phyloP scores from a whole-genome alignment of 2,113 vertebrate genomes.

The Lagopus muta region DNA sequence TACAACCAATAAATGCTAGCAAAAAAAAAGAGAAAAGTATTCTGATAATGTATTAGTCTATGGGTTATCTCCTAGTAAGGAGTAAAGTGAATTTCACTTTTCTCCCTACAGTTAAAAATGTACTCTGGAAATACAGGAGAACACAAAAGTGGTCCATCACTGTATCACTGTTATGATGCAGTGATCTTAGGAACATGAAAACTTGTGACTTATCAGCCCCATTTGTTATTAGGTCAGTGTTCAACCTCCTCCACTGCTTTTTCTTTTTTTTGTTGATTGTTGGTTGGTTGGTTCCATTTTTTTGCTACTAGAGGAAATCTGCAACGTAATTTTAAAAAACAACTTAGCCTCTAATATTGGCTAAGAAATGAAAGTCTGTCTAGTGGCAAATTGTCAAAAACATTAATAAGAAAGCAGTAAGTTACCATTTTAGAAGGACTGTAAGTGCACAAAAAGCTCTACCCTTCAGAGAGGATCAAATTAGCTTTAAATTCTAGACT shows the following conservation, averaged over 20 bases:
- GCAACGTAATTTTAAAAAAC: neutral
- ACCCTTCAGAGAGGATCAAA: neutral
- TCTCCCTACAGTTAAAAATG: neutral
- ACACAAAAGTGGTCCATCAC: fast-evolving
- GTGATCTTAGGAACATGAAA: neutral
- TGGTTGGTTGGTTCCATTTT: neutral
- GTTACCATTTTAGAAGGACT: neutral
- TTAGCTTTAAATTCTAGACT: neutral
- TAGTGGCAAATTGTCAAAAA: neutral
- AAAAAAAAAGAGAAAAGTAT: neutral
- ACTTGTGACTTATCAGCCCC: neutral
- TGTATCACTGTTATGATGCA: neutral
- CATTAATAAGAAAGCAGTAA: neutral
- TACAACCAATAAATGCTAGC: neutral
- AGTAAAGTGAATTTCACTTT: neutral
- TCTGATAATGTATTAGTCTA: neutral
- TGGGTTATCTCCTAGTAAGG: neutral
- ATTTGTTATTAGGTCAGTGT: neutral
- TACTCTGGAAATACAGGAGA: neutral
- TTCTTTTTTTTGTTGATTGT: neutral
- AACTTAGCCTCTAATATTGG: neutral
- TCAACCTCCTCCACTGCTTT: neutral
- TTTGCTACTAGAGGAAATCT: neutral
- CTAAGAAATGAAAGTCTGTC: neutral
- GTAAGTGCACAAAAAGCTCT: neutral